These are phyloP conservation scores for Diplolepis rosae DNA, from an alignment of 2,888 invertebrate genomes.

Conservation along the genomic window DNA sequence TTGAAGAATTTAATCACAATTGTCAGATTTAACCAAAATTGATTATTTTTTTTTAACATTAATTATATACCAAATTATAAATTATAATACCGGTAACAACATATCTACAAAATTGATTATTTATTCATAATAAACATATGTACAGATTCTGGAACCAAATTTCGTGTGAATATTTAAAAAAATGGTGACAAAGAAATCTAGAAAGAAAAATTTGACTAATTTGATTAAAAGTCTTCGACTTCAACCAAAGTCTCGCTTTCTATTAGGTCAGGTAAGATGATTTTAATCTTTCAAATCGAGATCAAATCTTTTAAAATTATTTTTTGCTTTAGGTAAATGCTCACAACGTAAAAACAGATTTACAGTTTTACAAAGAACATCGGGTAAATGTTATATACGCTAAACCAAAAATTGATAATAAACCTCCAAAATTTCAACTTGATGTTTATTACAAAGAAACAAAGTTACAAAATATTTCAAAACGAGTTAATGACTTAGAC, in stretches of 20 bases:
- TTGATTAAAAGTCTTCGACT: conserved; percentile 33
- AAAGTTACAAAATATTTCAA: conserved; percentile 64
- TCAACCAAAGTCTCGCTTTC: conserved; percentile 44
- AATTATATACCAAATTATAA: neutral
- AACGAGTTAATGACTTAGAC: conserved; percentile 74
- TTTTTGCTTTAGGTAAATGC: conserved; percentile 3
- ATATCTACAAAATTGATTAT: too few relatives aligned
- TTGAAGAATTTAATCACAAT: neutral
- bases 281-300: neutral
- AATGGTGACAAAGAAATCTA: conserved; percentile 18
- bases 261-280: conserved; percentile 48
- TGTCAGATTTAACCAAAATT: neutral
- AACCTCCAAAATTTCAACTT: conserved; percentile 76
- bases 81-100: too few relatives aligned
- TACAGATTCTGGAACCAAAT: neutral
- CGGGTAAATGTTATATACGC: conserved; percentile 43
- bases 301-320: neutral
- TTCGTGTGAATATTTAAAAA: neutral
- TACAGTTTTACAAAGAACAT: conserved; percentile 39
- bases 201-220: conserved; percentile 8
- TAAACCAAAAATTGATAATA: conserved; percentile 72
- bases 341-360: conserved; percentile 30
- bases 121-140: too few relatives aligned
- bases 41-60: neutral
- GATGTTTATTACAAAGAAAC: conserved; percentile 75